These are phyloP conservation scores for Botia almorhae DNA, from an alignment of 2,797 vertebrate genomes.

Conservation along the genomic window DNA sequence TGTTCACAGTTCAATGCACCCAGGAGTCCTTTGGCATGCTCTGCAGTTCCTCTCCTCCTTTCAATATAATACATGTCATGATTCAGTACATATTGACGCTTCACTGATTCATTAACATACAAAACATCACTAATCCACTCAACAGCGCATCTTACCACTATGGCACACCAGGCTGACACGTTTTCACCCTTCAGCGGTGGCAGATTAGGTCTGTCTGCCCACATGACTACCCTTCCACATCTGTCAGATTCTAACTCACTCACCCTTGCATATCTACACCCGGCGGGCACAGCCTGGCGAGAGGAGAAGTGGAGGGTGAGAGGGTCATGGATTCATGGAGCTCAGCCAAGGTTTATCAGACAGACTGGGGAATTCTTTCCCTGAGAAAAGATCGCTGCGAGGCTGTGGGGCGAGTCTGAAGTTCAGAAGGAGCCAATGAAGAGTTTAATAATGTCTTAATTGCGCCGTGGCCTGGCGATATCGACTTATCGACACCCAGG, in stretches of 20 bases:
- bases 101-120: slow-evolving; percentile 27
- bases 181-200: slow-evolving; percentile 43
- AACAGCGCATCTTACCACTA: slow-evolving; percentile 44
- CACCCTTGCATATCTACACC: slow-evolving; percentile 68
- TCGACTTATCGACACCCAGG: slow-evolving; percentile 73
- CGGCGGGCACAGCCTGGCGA: slow-evolving; percentile 56
- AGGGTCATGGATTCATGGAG: slow-evolving; percentile 71
- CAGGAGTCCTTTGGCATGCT: slow-evolving; percentile 8
- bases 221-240: slow-evolving; percentile 71
- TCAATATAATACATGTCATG: background rate
- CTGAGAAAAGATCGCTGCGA: slow-evolving; percentile 41
- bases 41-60: background rate
- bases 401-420: slow-evolving; percentile 21
- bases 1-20: background rate
- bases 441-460: slow-evolving; percentile 79
- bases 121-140: slow-evolving; percentile 23
- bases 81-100: background rate
- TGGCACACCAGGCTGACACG: slow-evolving; percentile 35
- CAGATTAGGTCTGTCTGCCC: slow-evolving; percentile 65
- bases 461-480: slow-evolving; percentile 69
- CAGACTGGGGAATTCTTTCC: slow-evolving; percentile 48
- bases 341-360: slow-evolving; percentile 65
- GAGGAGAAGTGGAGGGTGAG: slow-evolving; percentile 18
- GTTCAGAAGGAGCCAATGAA: slow-evolving; percentile 63
- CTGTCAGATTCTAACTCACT: slow-evolving; percentile 74